These are phyloP conservation scores for Platysternon megacephalum DNA, from an alignment of 2,113 vertebrate species.

Conservation along the genomic window DNA sequence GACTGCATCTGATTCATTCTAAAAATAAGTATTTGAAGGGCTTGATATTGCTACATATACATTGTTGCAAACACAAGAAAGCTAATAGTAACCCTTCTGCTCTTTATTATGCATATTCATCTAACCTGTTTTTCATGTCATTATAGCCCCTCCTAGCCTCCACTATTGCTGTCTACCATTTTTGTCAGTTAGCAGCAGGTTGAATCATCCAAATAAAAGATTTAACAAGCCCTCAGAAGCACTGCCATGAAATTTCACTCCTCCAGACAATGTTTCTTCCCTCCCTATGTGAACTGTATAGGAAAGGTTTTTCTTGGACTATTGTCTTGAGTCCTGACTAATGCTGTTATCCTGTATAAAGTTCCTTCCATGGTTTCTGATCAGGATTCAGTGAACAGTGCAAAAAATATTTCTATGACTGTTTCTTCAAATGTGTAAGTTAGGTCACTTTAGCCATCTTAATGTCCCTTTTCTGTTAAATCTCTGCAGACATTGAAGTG, in stretches of 20 bases:
- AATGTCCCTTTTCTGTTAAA: neutral
- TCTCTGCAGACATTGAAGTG: neutral
- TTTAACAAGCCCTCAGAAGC: conserved; percentile 73
- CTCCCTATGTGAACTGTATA: conserved; percentile 32
- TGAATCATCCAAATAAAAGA: conserved; percentile 74
- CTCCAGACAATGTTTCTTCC: conserved; percentile 34
- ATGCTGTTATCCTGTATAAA: conserved; percentile 32
- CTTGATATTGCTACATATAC: neutral
- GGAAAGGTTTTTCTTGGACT: neutral
- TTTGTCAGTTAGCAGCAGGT: conserved; percentile 73
- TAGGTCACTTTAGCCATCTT: neutral
- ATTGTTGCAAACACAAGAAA: conserved; percentile 34
- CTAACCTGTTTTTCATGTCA: conserved; percentile 58
- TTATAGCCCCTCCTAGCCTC: conserved; percentile 75
- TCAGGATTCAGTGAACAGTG: neutral
- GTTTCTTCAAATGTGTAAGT: conserved; percentile 23
- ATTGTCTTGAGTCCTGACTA: conserved; percentile 31
- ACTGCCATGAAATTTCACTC: conserved; percentile 64
- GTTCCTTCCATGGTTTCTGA: neutral
- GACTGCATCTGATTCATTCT: neutral
- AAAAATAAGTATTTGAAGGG: neutral
- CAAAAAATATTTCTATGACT: conserved; percentile 51
- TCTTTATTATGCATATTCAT: conserved; percentile 29
- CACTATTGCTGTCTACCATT: conserved; percentile 75
- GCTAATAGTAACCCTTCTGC: conserved; percentile 20